Percentiles rank a stretch among this genome's conserved stretches.
Evolutionary conservation across 2,888 invertebrate species (phyloP).

Genomic region (Ischnura elegans): DNA sequence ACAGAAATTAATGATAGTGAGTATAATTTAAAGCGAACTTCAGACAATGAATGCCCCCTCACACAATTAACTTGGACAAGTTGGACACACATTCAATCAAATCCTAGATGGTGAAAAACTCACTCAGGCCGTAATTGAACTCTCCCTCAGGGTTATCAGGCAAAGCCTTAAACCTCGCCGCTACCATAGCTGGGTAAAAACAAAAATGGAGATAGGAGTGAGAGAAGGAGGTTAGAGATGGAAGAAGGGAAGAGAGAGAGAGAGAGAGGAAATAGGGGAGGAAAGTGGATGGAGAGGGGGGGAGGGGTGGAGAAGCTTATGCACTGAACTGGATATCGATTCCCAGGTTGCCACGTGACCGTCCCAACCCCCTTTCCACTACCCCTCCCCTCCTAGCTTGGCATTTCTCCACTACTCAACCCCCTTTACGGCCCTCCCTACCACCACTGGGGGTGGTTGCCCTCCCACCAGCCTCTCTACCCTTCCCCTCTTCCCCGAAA

Average conservation of each 20-base stretch:
- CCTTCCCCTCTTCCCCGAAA: constrained; percentile 13
- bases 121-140: no score
- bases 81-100: no score
- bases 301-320: constrained; percentile 14
- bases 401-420: constrained; percentile 7
- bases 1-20: no score
- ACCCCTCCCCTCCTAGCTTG: not conserved
- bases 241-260: not conserved
- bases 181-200: no score
- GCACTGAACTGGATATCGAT: constrained; percentile 68
- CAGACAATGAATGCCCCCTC: no score
- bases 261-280: constrained; percentile 46
- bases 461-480: not conserved
- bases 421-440: not conserved
- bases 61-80: no score
- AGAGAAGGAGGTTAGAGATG: not conserved
- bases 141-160: no score
- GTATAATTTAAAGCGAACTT: no score
- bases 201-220: not conserved
- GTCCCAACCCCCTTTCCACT: not conserved
- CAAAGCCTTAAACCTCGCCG: no score
- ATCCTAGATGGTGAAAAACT: no score
- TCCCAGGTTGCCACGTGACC: constrained; percentile 67
- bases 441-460: not conserved
- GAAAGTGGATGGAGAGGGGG: constrained; percentile 1